Base-by-base conservation (phyloP, 2,113 vertebrate genomes). In the Sceloporus undulatus region DNA sequence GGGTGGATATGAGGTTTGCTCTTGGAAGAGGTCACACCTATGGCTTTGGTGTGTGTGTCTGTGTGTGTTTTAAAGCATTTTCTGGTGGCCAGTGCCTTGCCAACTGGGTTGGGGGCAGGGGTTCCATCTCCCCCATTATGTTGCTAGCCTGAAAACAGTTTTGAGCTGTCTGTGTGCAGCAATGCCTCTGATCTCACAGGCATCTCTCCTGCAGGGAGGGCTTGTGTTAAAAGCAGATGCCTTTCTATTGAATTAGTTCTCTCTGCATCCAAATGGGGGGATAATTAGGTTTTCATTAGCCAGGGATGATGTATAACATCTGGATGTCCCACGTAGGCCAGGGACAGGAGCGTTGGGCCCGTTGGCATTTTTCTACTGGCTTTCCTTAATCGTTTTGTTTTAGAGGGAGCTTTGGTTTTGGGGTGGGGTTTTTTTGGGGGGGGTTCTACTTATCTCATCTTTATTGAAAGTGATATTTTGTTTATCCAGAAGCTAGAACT, bases 281-380 rank as follows among this genome's bases (percentile, higher is more conserved):
- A 42, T 94, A 85, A 94, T 95, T 90, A 65, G 76, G 94, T 94
- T 96, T 96, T 94, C 93, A 92, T 94, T 90, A 94, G 93, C 88
- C 94, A 93, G 91, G 91, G 95, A 88, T 93, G 89, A 94, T 52
- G 91, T 19, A 80, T 94, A 88, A 91, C 77, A 93, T 91, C 87
- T 94, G 80, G 84, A 74, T 34, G 85, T 84, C 66, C 19, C 82
- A 66, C 79, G 23, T 52, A 66, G 19, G 8, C 88, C 18, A 4
- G 78, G 75, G 65, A 11, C 14, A 18, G 38, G 79, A 38, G 73
- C 23, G 54, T 18, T 29, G 65, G 73, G 18, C 40, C 27, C 34
- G 59, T 86, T 16, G 62, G 78, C 71, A 21, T 56, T 59, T 29
- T 59, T 65, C 34, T 9, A 73, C 84, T 2, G 52, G 0, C 0